Conservation (phyloP, 1,140 invertebrate species). For the Saccostrea echinata region DNA sequence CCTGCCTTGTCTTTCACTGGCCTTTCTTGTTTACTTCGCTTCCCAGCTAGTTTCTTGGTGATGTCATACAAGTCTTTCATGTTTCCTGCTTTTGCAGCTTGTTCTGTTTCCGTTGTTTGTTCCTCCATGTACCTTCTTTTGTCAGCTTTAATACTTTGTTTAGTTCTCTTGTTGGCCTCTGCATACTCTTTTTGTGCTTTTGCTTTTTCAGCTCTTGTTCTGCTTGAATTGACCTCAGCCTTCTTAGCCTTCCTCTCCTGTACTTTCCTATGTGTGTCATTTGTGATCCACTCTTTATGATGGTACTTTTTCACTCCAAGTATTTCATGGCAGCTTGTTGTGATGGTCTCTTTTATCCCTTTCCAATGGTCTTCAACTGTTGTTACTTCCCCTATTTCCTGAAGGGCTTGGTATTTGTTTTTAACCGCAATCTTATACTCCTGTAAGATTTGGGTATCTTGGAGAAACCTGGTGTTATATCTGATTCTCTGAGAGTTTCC, state of each 20-base stretch:
- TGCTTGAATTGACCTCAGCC: constrained; percentile 48
- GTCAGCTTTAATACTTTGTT: constrained; percentile 49
- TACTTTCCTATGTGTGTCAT: constrained; percentile 16
- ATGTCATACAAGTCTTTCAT: constrained; percentile 52
- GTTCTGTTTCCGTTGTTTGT: constrained; percentile 51
- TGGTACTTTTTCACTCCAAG: constrained; percentile 39
- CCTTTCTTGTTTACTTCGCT: too few species aligned
- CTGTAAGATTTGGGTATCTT: too few species aligned
- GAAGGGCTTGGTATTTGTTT: too few species aligned
- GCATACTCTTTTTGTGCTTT: constrained; percentile 15
- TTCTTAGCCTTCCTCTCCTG: constrained; percentile 52
- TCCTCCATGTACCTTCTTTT: constrained; percentile 50
- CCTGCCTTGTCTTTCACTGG: too few species aligned
- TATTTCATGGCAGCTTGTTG: constrained; percentile 15
- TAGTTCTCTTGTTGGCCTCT: constrained; percentile 57
- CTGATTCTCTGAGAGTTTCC: too few species aligned
- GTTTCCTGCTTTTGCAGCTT: constrained; percentile 40
- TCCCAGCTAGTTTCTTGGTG: constrained; percentile 49
- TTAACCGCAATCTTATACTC: too few species aligned
- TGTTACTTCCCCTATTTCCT: neutral
- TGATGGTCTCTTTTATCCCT: constrained; percentile 41
- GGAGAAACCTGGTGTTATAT: too few species aligned
- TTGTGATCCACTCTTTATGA: constrained; percentile 58
- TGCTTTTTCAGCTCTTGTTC: constrained; percentile 52
- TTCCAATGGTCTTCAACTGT: neutral